Conservation (phyloP, 2,888 invertebrate species). For the Campopleginae sp. region DNA sequence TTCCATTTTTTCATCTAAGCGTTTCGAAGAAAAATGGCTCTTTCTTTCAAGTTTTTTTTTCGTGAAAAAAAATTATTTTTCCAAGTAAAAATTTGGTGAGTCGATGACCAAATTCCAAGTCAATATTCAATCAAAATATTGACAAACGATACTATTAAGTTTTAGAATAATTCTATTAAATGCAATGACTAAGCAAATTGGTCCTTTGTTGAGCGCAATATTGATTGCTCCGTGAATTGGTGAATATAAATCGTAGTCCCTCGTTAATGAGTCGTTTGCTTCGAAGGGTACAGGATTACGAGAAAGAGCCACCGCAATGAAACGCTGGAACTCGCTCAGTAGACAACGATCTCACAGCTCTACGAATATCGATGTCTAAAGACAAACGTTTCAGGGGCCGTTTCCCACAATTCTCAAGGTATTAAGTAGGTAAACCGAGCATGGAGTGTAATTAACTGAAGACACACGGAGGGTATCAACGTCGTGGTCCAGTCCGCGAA, state of each 20-base stretch:
- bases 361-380: conserved; percentile 3
- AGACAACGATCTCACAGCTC: background rate
- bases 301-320: background rate
- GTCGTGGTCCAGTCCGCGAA: background rate
- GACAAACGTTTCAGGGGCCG: background rate
- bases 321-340: background rate
- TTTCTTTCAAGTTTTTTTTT: too few relatives aligned
- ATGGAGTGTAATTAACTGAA: conserved; percentile 54
- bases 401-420: conserved; percentile 52
- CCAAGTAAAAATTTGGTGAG: too few relatives aligned
- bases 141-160: too few relatives aligned
- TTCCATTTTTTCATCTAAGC: too few relatives aligned
- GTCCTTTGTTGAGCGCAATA: background rate
- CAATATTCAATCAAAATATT: too few relatives aligned
- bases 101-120: too few relatives aligned
- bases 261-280: background rate
- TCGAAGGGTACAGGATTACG: background rate
- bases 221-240: background rate
- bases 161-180: too few relatives aligned
- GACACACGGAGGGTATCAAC: conserved; percentile 45
- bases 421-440: conserved; percentile 55
- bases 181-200: background rate
- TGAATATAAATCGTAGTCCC: background rate
- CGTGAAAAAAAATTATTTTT: too few relatives aligned
- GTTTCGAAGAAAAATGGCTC: too few relatives aligned